These are phyloP conservation scores for Phaethon lepturus DNA, from an alignment of 2,113 vertebrate genomes.

Conservation along the genomic window DNA sequence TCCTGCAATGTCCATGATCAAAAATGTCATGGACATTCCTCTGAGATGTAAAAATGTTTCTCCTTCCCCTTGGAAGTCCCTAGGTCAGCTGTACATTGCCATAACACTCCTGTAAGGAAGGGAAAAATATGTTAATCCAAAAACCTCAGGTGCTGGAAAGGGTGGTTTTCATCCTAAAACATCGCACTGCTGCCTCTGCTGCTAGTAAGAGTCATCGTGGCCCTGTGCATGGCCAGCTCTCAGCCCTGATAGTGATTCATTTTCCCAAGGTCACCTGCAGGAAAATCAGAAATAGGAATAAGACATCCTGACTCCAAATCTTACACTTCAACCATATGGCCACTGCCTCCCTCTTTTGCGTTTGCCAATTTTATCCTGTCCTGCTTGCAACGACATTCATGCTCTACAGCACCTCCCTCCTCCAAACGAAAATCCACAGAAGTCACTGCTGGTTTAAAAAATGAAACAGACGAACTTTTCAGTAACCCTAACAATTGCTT, in stretches of 20 bases:
- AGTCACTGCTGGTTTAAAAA: background rate
- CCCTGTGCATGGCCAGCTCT: background rate
- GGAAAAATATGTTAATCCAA: background rate
- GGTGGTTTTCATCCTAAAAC: background rate
- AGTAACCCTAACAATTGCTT: background rate
- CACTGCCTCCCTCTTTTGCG: background rate
- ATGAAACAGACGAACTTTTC: conserved; percentile 8
- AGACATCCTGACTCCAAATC: background rate
- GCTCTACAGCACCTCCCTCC: background rate
- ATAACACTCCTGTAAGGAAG: background rate
- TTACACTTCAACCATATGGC: background rate
- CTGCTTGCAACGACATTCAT: background rate
- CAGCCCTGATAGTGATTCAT: background rate
- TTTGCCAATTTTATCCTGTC: background rate
- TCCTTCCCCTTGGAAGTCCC: background rate
- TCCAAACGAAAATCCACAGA: background rate
- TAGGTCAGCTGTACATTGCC: background rate
- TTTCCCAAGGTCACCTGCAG: background rate
- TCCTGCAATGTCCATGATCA: background rate
- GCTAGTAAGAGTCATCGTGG: background rate
- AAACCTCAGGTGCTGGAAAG: background rate
- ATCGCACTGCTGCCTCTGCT: background rate
- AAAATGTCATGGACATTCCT: background rate
- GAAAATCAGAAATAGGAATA: background rate
- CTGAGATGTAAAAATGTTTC: background rate